These are phyloP conservation scores for Hoplodrina ambigua DNA, from an alignment of 2,888 invertebrate species.

Conservation along the genomic window DNA sequence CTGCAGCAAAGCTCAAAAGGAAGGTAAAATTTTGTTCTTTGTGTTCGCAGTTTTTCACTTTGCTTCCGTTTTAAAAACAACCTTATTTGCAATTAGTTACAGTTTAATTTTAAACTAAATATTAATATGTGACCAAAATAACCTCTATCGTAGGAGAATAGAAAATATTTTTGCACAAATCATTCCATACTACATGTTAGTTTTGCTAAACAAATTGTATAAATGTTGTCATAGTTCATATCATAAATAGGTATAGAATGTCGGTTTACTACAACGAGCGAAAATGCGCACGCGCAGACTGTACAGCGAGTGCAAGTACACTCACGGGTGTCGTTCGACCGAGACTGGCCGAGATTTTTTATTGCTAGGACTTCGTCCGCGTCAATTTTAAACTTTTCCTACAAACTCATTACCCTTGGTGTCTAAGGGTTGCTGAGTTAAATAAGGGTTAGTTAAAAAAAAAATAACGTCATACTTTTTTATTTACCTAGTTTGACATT, in stretches of 20 bases:
- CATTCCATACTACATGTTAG: slow-evolving; percentile 12
- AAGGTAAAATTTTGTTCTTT: background rate
- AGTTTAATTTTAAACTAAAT: background rate
- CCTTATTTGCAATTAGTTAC: background rate
- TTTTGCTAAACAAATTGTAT: slow-evolving; percentile 16
- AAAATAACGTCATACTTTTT: too few relatives aligned
- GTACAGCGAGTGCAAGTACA: too few relatives aligned
- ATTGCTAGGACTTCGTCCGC: too few relatives aligned
- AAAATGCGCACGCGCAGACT: too few relatives aligned
- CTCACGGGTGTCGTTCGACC: too few relatives aligned
- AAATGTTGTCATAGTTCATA: slow-evolving; percentile 17
- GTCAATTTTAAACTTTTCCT: too few relatives aligned
- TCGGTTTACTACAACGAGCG: background rate
- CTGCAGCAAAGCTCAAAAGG: background rate
- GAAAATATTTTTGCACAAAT: slow-evolving; percentile 54
- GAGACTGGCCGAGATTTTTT: too few relatives aligned
- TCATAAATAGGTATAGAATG: background rate
- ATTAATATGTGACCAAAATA: slow-evolving; percentile 15
- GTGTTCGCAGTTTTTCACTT: background rate
- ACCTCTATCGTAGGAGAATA: slow-evolving; percentile 8
- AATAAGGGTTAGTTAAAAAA: too few relatives aligned
- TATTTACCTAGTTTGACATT: too few relatives aligned
- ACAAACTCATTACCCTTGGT: too few relatives aligned
- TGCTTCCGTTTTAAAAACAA: background rate
- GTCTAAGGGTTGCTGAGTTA: too few relatives aligned